phyloP scores from a whole-genome alignment of 2,113 vertebrate genomes.

The Casuarius casuarius region DNA sequence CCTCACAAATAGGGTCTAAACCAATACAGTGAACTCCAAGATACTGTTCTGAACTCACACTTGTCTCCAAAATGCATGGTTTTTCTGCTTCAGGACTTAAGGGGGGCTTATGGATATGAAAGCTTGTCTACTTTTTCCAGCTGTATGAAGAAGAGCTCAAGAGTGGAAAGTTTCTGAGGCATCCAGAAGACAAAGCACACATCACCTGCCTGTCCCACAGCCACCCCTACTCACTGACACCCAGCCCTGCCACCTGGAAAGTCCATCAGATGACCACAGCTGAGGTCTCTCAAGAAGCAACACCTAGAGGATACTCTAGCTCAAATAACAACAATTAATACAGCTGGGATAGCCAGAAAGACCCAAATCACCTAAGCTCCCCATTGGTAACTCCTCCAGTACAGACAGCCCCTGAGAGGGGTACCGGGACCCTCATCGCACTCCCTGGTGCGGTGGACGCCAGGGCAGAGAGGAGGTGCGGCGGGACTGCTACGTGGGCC shows the following conservation, averaged over 20 bases:
- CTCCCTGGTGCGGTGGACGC: neutral
- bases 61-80: neutral
- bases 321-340: neutral
- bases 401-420: accelerated
- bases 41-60: accelerated
- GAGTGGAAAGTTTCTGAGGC: neutral
- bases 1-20: accelerated
- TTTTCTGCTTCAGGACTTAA: neutral
- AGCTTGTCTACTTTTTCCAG: neutral
- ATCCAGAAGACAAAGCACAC: neutral
- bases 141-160: neutral
- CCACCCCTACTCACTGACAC: neutral
- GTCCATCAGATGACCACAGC: accelerated
- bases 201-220: accelerated
- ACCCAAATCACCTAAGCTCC: neutral
- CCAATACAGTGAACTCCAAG: accelerated
- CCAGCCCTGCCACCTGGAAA: neutral
- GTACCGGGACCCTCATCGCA: accelerated
- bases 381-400: neutral
- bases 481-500: neutral
- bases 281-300: neutral
- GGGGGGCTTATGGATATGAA: neutral
- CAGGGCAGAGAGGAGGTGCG: neutral
- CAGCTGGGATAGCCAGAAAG: neutral
- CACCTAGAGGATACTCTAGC: neutral